Conservation (phyloP, 1,140 invertebrate genomes). For the Drosophila saltans region DNA sequence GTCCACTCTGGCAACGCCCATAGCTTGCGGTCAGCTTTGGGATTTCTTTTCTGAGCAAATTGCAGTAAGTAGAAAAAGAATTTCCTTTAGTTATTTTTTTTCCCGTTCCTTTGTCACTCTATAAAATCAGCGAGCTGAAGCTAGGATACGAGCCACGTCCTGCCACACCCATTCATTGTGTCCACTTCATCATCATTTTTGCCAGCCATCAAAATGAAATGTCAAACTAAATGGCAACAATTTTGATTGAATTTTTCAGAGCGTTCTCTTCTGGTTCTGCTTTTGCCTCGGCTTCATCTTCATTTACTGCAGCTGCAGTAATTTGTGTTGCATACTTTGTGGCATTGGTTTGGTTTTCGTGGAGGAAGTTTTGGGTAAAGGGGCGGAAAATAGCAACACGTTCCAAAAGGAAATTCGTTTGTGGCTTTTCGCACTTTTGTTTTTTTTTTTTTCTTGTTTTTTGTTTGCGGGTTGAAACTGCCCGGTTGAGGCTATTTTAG, state of each 20-base stretch:
- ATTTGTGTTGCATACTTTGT: slow-evolving; percentile 39
- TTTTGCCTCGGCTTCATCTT: slow-evolving; percentile 18
- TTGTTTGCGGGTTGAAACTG: background rate
- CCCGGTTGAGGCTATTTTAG: slow-evolving; percentile 5
- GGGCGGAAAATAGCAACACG: slow-evolving; percentile 58
- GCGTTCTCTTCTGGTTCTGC: slow-evolving; percentile 1
- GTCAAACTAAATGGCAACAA: slow-evolving; percentile 81
- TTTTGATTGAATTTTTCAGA: slow-evolving; percentile 78
- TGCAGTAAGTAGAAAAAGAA: slow-evolving; percentile 37
- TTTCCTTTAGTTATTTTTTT: slow-evolving; percentile 43
- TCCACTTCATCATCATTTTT: slow-evolving; percentile 75
- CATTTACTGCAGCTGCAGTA: slow-evolving; percentile 15
- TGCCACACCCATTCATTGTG: slow-evolving; percentile 52
- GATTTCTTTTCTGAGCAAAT: slow-evolving; percentile 51
- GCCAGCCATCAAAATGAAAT: slow-evolving; percentile 74
- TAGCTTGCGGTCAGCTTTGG: slow-evolving; percentile 69
- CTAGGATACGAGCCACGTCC: slow-evolving; percentile 8
- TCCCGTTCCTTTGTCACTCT: slow-evolving; percentile 54
- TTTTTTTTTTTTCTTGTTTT: slow-evolving; percentile 20
- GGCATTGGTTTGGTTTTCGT: slow-evolving; percentile 26
- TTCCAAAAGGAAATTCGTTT: slow-evolving; percentile 61
- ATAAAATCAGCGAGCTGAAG: slow-evolving; percentile 55
- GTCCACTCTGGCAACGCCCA: slow-evolving; percentile 17
- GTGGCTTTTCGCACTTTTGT: slow-evolving; percentile 58
- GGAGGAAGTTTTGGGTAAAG: background rate